Evolutionary conservation across 2,113 vertebrate species (phyloP).

Genomic region (Girardinichthys multiradiatus): DNA sequence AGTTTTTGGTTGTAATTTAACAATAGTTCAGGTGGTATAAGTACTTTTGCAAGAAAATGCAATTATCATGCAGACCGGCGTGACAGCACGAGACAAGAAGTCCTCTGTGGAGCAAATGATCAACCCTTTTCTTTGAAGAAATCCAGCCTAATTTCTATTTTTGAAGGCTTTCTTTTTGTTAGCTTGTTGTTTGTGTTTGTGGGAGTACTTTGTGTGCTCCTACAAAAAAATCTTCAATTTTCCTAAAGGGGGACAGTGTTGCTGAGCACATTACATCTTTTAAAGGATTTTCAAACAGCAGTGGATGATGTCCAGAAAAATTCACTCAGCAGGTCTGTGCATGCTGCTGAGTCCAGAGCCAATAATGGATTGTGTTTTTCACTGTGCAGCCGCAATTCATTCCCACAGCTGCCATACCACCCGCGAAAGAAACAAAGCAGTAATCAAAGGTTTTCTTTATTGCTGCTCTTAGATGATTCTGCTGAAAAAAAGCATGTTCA

Average conservation of each 20-base stretch:
- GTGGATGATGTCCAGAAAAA: not conserved
- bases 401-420: constrained; percentile 12
- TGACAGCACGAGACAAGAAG: not conserved
- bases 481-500: not conserved
- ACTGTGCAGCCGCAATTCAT: constrained; percentile 3
- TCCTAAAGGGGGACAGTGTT: not conserved
- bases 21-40: not conserved
- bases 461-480: not conserved
- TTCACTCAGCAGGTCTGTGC: not conserved
- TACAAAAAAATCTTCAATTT: not conserved
- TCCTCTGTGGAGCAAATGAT: not conserved
- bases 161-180: not conserved
- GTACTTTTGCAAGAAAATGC: not conserved
- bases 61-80: constrained; percentile 31
- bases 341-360: constrained; percentile 20
- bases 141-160: not conserved
- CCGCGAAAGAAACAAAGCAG: constrained; percentile 20
- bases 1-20: not conserved
- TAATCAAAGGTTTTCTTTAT: not conserved
- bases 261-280: constrained; percentile 8
- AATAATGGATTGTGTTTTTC: constrained; percentile 17
- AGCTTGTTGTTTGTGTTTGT: not conserved
- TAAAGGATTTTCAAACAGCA: constrained; percentile 22
- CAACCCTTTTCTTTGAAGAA: not conserved
- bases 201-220: not conserved